phyloP scores from a whole-genome alignment of 1,140 invertebrate genomes.

The Leptinotarsa texana region DNA sequence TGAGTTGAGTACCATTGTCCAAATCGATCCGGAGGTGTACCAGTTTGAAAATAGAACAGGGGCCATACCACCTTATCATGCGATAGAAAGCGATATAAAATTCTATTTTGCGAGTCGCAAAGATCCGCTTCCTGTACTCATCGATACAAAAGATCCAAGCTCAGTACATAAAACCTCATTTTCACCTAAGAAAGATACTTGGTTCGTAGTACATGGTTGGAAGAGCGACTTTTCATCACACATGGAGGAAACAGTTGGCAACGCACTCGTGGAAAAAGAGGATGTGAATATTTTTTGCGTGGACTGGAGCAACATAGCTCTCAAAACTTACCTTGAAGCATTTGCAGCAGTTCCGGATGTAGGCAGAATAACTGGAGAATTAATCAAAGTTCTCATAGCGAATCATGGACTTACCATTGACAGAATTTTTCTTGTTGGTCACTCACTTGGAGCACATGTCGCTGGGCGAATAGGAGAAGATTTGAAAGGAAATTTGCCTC shows the following conservation, averaged over 20 bases:
- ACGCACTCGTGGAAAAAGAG: slow-evolving; percentile 49
- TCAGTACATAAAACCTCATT: not conserved
- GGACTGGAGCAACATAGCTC: slow-evolving; percentile 58
- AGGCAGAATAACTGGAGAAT: slow-evolving; percentile 58
- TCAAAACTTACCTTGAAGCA: slow-evolving; percentile 56
- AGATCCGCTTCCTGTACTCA: not conserved
- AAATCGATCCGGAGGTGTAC: not conserved
- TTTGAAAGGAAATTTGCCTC: slow-evolving; percentile 47
- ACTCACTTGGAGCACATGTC: slow-evolving; percentile 70
- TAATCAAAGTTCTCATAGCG: slow-evolving; percentile 38
- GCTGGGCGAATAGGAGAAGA: slow-evolving; percentile 62
- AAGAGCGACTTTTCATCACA: slow-evolving; percentile 21
- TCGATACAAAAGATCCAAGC: not conserved
- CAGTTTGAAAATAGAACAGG: not conserved
- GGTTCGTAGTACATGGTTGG: slow-evolving; percentile 53
- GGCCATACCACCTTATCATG: not conserved
- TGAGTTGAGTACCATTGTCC: not conserved
- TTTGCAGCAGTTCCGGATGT: slow-evolving; percentile 42
- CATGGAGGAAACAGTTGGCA: slow-evolving; percentile 45
- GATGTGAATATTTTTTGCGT: slow-evolving; percentile 62
- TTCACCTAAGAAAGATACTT: slow-evolving; percentile 30
- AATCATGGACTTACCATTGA: slow-evolving; percentile 3
- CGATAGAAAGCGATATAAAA: not conserved
- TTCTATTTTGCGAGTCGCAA: not conserved
- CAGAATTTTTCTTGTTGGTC: slow-evolving; percentile 57